Base-by-base conservation (phyloP, 2,797 vertebrate species). In the Liparis tanakae region DNA sequence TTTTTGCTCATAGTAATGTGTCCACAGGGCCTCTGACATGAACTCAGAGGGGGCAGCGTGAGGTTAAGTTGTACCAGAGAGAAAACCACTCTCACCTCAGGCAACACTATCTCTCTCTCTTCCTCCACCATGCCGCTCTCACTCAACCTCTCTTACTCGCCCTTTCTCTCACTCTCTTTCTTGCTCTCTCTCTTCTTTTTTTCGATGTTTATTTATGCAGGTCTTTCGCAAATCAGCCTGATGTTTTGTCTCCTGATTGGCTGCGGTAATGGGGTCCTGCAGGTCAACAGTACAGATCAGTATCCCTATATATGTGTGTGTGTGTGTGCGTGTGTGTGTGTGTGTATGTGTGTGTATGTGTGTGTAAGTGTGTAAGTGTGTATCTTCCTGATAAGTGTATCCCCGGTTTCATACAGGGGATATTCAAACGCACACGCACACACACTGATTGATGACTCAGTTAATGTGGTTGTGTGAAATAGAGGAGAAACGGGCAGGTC, bases 181-280 rank as follows among this genome's bases (percentile, higher is more conserved):
- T 18, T 39, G n/a, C 57, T 30, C 54, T 78, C 76, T 53, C 15
- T 59, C 58, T 43, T 53, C 76, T 48, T 14, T 59, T 59, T 39
- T 55, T 44, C 12, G 20, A 55, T 76, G 76, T 87, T 90, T 90
- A 88, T 93, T 88, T 88, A 61, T 85, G 55, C 78, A 87, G 61
- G 46, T 81, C 81, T 82, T 74, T 71, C 20, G 69, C 82, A 82
- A 86, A 91, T 91, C 85, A 92, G 82, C 46, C 61, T 79, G 22
- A 72, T 86, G 89, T 88, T 91, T 84, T 84, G 81, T 74, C 85
- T 88, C 48, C 64, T 89, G 87, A 93, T 89, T 92, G 85, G 83
- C 76, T 78, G 70, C 76, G 74, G 72, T 91, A 88, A 92, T 85
- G 83, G 88, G 84, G 83, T 85, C 76, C 59, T 71, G 39, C 36